Evolutionary conservation across 1,140 invertebrate species (phyloP), one percentile per base, ranked within the genome.

Genomic region (Caenorhabditis briggsae): DNA sequence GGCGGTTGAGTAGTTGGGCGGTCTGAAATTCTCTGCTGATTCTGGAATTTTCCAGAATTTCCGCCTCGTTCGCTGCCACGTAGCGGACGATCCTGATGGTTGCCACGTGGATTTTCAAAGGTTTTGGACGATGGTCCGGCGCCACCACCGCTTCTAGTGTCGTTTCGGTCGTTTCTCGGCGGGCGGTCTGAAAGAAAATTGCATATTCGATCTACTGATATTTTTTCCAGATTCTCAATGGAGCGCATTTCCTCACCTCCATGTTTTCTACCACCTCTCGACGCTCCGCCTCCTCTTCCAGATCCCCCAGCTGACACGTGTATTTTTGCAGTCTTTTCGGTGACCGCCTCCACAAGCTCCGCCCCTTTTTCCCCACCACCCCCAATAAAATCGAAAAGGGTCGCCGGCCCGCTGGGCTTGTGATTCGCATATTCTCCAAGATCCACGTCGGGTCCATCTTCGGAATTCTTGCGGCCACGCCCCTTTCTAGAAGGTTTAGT

Each of bases 371-470:
- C 56, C 8, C 18, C 56, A 5, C 56, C 64, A 43, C 70, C 70
- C 23, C 70, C 70, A 41, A 78, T 78, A 14, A 78, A 78, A 78
- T 78, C 70, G 20, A 78, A 78, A 53, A 78, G 70, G 23, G 70
- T 78, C 12, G 70, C 70, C 2, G 70, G 70, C 5, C 70, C 70
- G 23, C 70, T 50, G 25, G 70, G 70, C 20, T 78, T 78, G n/a
- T 78, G 70, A 25, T 78, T 78, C 7, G 46, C 70, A 53, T 78
- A 78, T 11, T 78, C 70, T 78, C 70, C 70, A 50, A 78, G 46
- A 53, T 78, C 70, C 7, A 78, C 46, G 23, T 78, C 43, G 2
- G 70, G 70, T 2, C 70, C 70, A 53, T 78, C 70, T 78, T 78
- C 70, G 9, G 25, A 43, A 50, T 78, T 78, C 64, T 70, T 70